Conservation (phyloP, 2,888 invertebrate genomes). For the Desoria tigrina region DNA sequence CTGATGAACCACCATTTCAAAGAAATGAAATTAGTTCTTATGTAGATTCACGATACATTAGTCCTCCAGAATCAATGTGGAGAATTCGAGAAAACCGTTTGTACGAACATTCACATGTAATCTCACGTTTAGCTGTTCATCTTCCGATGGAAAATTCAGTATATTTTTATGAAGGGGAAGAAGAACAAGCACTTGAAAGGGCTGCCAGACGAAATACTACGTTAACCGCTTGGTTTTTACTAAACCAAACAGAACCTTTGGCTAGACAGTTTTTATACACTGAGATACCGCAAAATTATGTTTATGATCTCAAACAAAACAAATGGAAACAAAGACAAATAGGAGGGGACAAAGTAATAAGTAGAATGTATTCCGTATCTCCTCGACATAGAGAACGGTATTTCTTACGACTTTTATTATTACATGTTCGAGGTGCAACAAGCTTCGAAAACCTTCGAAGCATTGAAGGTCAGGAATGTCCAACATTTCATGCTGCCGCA, state of each 20-base stretch:
- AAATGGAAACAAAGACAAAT: constrained; percentile 41
- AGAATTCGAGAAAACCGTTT: constrained; percentile 53
- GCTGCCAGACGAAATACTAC: neutral
- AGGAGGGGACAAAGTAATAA: constrained; percentile 36
- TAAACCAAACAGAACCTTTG: neutral
- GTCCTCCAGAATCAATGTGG: constrained; percentile 56
- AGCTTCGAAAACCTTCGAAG: constrained; percentile 44
- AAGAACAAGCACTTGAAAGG: constrained; percentile 20
- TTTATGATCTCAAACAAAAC: constrained; percentile 29
- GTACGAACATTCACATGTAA: constrained; percentile 49
- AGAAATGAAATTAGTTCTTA: constrained; percentile 52
- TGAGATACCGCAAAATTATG: constrained; percentile 48
- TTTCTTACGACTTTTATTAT: constrained; percentile 43
- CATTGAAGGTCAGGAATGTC: constrained; percentile 34
- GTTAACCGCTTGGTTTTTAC: constrained; percentile 9
- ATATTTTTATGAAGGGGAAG: constrained; percentile 46
- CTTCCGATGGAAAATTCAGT: constrained; percentile 43
- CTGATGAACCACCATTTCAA: neutral
- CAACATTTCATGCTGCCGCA: constrained; percentile 51
- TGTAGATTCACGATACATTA: constrained; percentile 54
- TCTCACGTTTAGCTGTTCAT: constrained; percentile 46
- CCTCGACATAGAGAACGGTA: constrained; percentile 50
- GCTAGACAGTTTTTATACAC: constrained; percentile 34
- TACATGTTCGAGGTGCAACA: constrained; percentile 42
- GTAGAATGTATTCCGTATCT: constrained; percentile 52